Evolutionary conservation across 2,113 vertebrate genomes (phyloP).

Genomic region (Xyrauchen texanus): DNA sequence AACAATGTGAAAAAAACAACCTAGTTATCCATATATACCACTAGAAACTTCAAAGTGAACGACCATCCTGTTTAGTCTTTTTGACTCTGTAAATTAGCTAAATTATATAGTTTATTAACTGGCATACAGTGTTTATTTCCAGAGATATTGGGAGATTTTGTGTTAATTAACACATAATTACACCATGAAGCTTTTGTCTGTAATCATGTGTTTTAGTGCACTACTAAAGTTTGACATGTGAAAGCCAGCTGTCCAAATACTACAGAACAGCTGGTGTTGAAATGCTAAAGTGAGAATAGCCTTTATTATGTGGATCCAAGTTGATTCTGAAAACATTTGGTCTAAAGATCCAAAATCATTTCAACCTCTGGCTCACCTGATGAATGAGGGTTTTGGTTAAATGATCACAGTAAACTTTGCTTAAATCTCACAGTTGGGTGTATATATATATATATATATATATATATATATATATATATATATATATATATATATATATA

Average conservation of each 20-base stretch:
- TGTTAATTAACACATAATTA: slow-evolving; percentile 23
- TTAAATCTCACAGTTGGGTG: slow-evolving; percentile 31
- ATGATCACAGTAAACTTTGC: slow-evolving; percentile 35
- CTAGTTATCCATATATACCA: too few relatives aligned
- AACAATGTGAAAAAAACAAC: too few relatives aligned
- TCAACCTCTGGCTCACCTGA: slow-evolving; percentile 6
- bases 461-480: slow-evolving; percentile 46
- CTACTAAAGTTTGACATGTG: slow-evolving; percentile 17
- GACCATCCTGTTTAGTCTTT: too few relatives aligned
- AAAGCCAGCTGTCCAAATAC: slow-evolving; percentile 42
- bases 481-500: slow-evolving; percentile 46
- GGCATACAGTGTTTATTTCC: too few relatives aligned
- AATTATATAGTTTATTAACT: too few relatives aligned
- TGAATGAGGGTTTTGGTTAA: slow-evolving; percentile 22
- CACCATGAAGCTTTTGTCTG: slow-evolving; percentile 16
- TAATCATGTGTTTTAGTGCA: slow-evolving; percentile 30
- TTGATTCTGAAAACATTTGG: background rate
- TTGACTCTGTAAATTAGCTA: too few relatives aligned
- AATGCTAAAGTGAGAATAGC: slow-evolving; percentile 36
- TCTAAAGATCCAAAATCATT: slow-evolving; percentile 36
- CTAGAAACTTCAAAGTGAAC: too few relatives aligned
- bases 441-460: slow-evolving; percentile 47
- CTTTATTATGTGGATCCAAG: slow-evolving; percentile 36
- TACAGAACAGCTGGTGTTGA: slow-evolving; percentile 17
- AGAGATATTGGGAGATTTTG: background rate